Base-by-base conservation (phyloP, 2,113 vertebrate species). In the Ornithorhynchus anatinus region DNA sequence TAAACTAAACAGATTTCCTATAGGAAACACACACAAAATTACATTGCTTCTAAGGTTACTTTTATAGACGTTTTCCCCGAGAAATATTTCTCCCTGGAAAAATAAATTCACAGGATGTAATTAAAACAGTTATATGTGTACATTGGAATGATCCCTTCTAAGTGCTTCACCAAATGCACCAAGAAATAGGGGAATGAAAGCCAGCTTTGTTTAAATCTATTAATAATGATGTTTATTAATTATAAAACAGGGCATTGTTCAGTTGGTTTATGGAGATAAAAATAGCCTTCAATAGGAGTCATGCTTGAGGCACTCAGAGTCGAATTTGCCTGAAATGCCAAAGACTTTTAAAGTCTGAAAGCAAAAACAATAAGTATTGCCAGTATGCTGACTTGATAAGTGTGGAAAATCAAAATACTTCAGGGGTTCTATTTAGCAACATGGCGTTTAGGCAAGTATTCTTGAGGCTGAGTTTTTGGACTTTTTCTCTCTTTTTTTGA, bases 1-100 rank as follows among this genome's bases (percentile, higher is more conserved):
- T 90, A 84, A 88, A 89, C 86, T 79, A 71, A 90, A 82, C 89
- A 91, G 86, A 87, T 84, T 87, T 91, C 91, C 90, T 90, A 54
- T 15, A 89, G 88, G 92, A 93, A 91, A 88, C 80, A 76, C 76
- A 37, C 70, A 69, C 79, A 52, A 67, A 80, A 76, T 79, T 82
- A 54, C 73, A 71, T 81, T 63, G 74, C 84, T 61, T 72, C 88
- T 76, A 54, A 79, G 58, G 64, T 69, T 74, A 87, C 87, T 89
- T 91, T 91, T 89, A 90, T 87, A 75, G 86, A 81, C 58, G 3
- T 86, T 89, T 74, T 88, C 86, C 82, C 76, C 2, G 37, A 84
- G 79, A 92, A 91, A 82, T 81, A 84, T 80, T 88, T 84, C 86
- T 89, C 90, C 57, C 86, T 80, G 91, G 90, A 91, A 91, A 91